phyloP scores from a whole-genome alignment of 2,113 vertebrate genomes.

The Hippocampus zosterae region DNA sequence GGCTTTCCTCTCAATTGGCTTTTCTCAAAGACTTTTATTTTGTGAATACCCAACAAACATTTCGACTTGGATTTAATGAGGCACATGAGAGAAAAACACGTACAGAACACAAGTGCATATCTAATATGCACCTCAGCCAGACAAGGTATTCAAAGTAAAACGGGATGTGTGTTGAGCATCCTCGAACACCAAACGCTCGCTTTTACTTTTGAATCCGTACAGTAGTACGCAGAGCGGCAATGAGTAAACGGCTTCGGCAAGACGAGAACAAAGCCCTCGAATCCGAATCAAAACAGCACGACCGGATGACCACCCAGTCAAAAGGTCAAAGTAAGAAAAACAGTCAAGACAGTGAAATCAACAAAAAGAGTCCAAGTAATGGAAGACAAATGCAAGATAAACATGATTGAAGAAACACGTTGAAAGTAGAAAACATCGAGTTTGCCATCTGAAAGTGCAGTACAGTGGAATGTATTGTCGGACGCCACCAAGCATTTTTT shows the following conservation, averaged over 20 bases:
- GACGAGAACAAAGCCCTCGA: conserved; percentile 35
- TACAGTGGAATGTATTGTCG: conserved; percentile 61
- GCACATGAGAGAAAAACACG: conserved; percentile 14
- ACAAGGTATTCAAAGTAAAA: conserved; percentile 67
- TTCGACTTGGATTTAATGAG: conserved; percentile 25
- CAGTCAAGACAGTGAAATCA: conserved; percentile 11
- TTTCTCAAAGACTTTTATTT: conserved; percentile 12
- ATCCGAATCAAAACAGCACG: conserved; percentile 34
- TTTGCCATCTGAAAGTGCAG: conserved; percentile 67
- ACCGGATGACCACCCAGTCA: neutral
- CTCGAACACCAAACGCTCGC: conserved; percentile 34
- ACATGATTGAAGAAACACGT: conserved; percentile 25
- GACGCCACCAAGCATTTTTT: conserved; percentile 1
- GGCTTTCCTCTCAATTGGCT: neutral
- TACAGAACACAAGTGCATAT: conserved; percentile 40
- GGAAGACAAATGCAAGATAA: conserved; percentile 56
- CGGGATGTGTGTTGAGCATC: conserved; percentile 55
- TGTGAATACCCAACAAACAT: conserved; percentile 22
- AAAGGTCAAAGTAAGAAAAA: conserved; percentile 15
- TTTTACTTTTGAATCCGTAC: conserved; percentile 61
- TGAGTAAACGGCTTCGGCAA: conserved; percentile 51
- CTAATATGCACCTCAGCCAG: conserved; percentile 49
- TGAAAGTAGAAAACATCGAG: conserved; percentile 33
- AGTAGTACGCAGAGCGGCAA: conserved; percentile 48
- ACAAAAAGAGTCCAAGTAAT: conserved; percentile 31